A percentile compares a stretch with the other conserved stretches of the same genome.
Conservation (phyloP, 2,888 invertebrate genomes). For the Lordiphosa fenestrarum region DNA sequence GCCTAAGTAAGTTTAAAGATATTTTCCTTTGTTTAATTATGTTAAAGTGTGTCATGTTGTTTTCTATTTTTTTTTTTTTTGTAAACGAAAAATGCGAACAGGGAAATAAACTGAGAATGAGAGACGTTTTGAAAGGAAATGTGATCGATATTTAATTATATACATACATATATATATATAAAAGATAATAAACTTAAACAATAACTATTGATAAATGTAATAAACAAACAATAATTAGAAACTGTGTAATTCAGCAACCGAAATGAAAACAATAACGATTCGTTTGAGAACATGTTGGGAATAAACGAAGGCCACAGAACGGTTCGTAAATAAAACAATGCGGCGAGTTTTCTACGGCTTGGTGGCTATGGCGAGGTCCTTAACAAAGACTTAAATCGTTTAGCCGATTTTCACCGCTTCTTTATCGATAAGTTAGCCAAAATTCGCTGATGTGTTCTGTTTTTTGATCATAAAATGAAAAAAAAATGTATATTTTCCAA, state of each 20-base stretch:
- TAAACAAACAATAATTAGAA: constrained; percentile 65
- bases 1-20: constrained; percentile 20
- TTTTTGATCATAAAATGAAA: no score
- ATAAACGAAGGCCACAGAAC: neutral
- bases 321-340: neutral
- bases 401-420: no score
- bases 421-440: no score
- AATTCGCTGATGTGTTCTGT: no score
- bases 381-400: no score
- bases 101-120: constrained; percentile 45
- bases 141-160: constrained; percentile 77
- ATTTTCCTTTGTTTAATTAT: constrained; percentile 27
- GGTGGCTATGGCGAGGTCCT: no score
- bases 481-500: no score
- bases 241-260: constrained; percentile 5
- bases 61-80: constrained; percentile 27
- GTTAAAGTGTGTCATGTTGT: constrained; percentile 11
- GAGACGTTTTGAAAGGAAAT: constrained; percentile 76
- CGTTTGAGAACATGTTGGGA: neutral
- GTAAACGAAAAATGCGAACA: constrained; percentile 29
- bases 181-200: constrained; percentile 37
- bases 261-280: constrained; percentile 5
- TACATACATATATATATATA: no score
- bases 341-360: no score
- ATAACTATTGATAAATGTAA: constrained; percentile 45